Evolutionary conservation across 2,113 vertebrate species (phyloP), one percentile per base, ranked within the genome.

Genomic region (Aegithalos caudatus): DNA sequence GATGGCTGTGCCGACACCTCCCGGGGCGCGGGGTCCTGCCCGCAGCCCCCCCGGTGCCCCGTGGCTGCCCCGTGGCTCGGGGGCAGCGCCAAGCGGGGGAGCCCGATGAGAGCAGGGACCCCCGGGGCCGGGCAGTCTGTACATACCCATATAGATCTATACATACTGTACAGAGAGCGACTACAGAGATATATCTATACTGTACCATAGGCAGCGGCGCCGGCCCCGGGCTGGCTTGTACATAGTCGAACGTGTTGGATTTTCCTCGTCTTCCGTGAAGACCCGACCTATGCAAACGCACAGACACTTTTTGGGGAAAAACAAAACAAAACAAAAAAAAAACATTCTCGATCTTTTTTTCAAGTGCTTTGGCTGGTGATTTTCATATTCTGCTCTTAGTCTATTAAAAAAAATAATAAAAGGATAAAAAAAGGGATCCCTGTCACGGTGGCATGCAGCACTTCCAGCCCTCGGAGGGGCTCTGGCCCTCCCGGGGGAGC

Each of bases 331-430:
- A 83, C 93, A 27, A 94, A 79, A 94, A 79, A 94, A 77, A 23
- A 45, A 45, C 96, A 89, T 94, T 82, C 51, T 94, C 64, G 45
- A 98, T 97, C 97, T 95, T 95, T 98, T 98, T 98, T 98, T 96
- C 97, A 97, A 98, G 97, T 97, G 97, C 97, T 98, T 98, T 97
- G 97, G 98, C 98, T 98, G 97, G 96, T 97, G 97, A 98, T 98
- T 98, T 98, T 98, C 97, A 98, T 98, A 98, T 97, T 98, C 97
- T 97, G 98, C 98, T 98, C 97, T 98, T 98, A 98, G 97, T 98
- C 97, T 98, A 98, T 97, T 85, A 97, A 97, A 74, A 89, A 91
- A 90, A 66, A 23, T 3, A 97, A 98, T 97, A 98, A 98, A 98
- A 97, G 95, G 95, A 91, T 95, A 64, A 85, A 93, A 89, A 92